Conservation (phyloP, 2,113 vertebrate genomes). For the Tragelaphus imberbis region DNA sequence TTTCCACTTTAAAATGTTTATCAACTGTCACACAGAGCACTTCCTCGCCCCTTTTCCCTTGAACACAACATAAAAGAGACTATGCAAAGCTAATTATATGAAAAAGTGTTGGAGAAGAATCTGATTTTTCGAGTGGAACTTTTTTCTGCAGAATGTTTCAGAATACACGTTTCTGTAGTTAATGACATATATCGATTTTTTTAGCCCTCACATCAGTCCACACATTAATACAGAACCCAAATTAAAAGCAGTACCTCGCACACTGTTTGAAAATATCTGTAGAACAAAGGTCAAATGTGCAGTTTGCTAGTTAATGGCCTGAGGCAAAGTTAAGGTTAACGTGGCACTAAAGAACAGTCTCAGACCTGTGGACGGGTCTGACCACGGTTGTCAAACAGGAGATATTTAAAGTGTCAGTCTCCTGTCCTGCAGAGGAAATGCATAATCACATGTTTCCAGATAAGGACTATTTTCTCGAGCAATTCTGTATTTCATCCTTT, state of each 20-base stretch:
- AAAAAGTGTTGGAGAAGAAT: slow-evolving; percentile 1
- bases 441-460: slow-evolving; percentile 69
- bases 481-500: slow-evolving; percentile 45
- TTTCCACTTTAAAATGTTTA: slow-evolving; percentile 12
- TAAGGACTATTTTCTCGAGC: slow-evolving; percentile 26
- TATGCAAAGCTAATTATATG: slow-evolving; percentile 42
- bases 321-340: slow-evolving; percentile 75
- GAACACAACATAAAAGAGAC: neutral
- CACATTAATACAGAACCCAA: slow-evolving; percentile 43
- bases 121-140: slow-evolving; percentile 1
- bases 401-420: slow-evolving; percentile 74
- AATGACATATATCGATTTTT: slow-evolving; percentile 64
- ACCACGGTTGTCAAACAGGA: slow-evolving; percentile 71
- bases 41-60: neutral
- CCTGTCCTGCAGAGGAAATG: slow-evolving; percentile 63
- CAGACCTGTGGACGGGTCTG: slow-evolving; percentile 54
- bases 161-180: slow-evolving; percentile 47
- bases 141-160: slow-evolving; percentile 33
- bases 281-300: slow-evolving; percentile 74
- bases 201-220: slow-evolving; percentile 41
- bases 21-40: neutral
- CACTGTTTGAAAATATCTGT: slow-evolving; percentile 65
- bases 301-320: slow-evolving; percentile 73
- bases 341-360: slow-evolving; percentile 70
- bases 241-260: slow-evolving; percentile 65